Percentiles rank a stretch among this genome's conserved stretches.
phyloP scores from a whole-genome alignment of 2,113 vertebrate species.

The Lota lota region DNA sequence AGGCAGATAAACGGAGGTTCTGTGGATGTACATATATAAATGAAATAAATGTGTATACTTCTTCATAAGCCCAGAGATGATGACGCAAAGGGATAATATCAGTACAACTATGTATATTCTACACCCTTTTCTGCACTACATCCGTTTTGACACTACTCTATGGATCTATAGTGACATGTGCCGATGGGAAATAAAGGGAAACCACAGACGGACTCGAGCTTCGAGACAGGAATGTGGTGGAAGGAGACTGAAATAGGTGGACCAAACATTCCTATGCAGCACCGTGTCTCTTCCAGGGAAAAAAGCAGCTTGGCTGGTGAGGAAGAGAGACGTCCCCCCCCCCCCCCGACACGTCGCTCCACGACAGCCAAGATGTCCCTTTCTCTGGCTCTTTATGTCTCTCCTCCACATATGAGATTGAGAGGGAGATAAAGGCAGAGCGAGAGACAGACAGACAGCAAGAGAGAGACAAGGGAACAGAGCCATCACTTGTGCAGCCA shows the following conservation, averaged over 20 bases:
- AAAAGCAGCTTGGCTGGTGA: not conserved
- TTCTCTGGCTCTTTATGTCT: not conserved
- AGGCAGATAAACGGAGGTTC: no score
- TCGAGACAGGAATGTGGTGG: not conserved
- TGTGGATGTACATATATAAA: no score
- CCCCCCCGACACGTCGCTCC: not conserved
- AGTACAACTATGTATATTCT: no score
- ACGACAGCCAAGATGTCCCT: not conserved
- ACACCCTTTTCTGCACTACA: no score
- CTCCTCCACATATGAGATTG: not conserved
- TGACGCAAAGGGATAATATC: no score
- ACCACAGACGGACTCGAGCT: not conserved
- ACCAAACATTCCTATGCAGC: constrained; percentile 20
- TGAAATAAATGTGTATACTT: no score
- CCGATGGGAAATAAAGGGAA: no score
- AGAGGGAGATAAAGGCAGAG: not conserved
- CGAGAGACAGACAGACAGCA: not conserved
- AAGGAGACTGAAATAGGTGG: constrained; percentile 13
- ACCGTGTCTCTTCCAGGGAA: not conserved
- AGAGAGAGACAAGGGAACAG: not conserved
- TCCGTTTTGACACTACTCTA: not conserved
- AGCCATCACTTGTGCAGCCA: not conserved
- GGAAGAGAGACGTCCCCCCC: not conserved
- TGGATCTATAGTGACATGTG: not conserved
- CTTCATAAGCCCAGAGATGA: no score